phyloP scores from a whole-genome alignment of 2,888 invertebrate genomes.

The Entomobrya proxima region DNA sequence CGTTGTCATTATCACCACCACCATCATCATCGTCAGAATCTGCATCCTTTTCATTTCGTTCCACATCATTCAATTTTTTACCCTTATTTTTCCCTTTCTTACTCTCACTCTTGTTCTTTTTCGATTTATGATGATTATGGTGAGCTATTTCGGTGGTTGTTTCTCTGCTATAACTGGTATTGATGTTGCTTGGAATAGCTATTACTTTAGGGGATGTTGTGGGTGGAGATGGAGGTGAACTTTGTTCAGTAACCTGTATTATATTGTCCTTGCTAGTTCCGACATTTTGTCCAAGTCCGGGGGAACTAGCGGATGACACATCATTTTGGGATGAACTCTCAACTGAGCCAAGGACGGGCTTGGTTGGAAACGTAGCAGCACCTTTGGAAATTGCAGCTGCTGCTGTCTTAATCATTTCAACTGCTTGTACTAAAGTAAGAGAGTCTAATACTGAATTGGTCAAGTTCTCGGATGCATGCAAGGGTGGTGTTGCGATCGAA shows the following conservation, averaged over 20 bases:
- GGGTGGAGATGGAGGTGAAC: neutral
- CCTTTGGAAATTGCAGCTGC: constrained; percentile 33
- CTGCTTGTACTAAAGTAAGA: constrained; percentile 40
- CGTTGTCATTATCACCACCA: neutral
- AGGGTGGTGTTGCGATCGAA: neutral
- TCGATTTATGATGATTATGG: constrained; percentile 34
- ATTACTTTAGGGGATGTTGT: neutral
- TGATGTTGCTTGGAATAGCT: neutral
- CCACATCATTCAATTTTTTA: constrained; percentile 45
- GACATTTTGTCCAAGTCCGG: too few species aligned
- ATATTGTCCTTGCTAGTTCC: neutral
- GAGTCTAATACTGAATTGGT: neutral
- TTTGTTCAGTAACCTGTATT: neutral
- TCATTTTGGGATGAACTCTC: neutral
- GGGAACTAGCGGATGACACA: too few species aligned
- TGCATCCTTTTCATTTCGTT: constrained; percentile 50
- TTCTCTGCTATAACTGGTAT: neutral
- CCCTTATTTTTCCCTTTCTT: constrained; percentile 20
- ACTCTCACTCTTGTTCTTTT: constrained; percentile 21
- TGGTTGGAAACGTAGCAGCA: neutral
- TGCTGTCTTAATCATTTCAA: constrained; percentile 47
- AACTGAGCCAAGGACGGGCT: neutral
- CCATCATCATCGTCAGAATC: constrained; percentile 22
- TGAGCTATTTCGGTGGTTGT: constrained; percentile 14
- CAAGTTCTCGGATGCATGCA: neutral